Evolutionary conservation across 2,797 vertebrate species (phyloP).

Genomic region (Gephyroberyx darwinii): DNA sequence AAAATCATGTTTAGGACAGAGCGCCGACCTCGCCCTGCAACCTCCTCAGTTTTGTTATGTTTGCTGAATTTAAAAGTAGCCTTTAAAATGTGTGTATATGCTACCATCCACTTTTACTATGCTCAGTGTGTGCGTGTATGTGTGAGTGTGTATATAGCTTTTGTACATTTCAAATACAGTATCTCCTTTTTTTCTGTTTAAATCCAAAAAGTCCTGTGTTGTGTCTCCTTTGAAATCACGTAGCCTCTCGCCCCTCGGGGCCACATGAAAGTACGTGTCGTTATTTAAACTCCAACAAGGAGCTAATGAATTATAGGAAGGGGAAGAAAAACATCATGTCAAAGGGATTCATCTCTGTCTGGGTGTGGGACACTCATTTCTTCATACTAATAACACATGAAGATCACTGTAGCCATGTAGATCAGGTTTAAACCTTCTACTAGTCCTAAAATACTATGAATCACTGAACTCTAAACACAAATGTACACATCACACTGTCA

Average conservation of each 20-base stretch:
- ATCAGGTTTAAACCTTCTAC: too few relatives aligned
- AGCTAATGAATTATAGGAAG: constrained; percentile 35
- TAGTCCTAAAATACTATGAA: too few relatives aligned
- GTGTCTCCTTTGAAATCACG: constrained; percentile 66
- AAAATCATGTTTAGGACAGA: constrained; percentile 60
- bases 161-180: constrained; percentile 96
- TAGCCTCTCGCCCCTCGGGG: constrained; percentile 34
- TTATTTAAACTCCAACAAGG: constrained; percentile 28
- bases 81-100: constrained; percentile 69
- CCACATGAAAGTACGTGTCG: constrained; percentile 50
- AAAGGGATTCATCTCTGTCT: constrained; percentile 32
- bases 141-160: constrained; percentile 86
- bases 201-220: constrained; percentile 51
- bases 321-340: constrained; percentile 25
- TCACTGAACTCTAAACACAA: too few relatives aligned
- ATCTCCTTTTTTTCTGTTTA: constrained; percentile 77
- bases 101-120: constrained; percentile 75
- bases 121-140: constrained; percentile 65
- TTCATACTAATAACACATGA: neutral
- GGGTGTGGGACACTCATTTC: neutral
- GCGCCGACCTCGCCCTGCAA: constrained; percentile 41
- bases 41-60: constrained; percentile 67
- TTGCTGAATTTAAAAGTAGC: constrained; percentile 72
- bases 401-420: neutral
- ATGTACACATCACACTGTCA: too few relatives aligned